phyloP scores from a whole-genome alignment of 2,113 vertebrate species.

The Centrocercus urophasianus region DNA sequence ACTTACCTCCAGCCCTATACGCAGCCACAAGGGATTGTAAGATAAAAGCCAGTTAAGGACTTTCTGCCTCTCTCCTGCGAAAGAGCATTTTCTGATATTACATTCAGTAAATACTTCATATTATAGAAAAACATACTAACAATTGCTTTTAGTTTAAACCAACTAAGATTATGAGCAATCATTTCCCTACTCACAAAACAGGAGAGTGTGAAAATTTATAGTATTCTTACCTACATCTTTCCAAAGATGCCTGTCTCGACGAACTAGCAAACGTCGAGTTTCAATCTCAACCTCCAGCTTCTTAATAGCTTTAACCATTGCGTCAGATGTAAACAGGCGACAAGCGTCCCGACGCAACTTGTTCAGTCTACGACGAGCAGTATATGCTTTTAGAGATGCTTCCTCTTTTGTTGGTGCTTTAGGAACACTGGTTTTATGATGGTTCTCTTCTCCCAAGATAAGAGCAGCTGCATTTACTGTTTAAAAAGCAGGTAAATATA shows the following conservation, averaged over 20 bases:
- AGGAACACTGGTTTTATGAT: slow-evolving; percentile 80
- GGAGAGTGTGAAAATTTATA: not conserved
- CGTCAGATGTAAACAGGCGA: slow-evolving; percentile 85
- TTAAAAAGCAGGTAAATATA: not conserved
- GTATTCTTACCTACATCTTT: slow-evolving; percentile 90
- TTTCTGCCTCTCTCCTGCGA: slow-evolving; percentile 91
- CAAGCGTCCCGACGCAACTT: slow-evolving; percentile 87
- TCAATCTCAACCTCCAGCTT: slow-evolving; percentile 92
- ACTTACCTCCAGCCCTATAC: slow-evolving; percentile 93
- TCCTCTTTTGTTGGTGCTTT: slow-evolving; percentile 95
- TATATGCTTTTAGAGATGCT: slow-evolving; percentile 90
- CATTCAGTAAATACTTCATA: not conserved
- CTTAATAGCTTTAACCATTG: slow-evolving; percentile 89
- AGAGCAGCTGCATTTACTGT: slow-evolving; percentile 88
- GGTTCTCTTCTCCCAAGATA: slow-evolving; percentile 78
- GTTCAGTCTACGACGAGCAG: slow-evolving; percentile 86
- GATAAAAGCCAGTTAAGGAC: slow-evolving; percentile 93
- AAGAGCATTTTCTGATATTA: not conserved
- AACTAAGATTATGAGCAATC: not conserved
- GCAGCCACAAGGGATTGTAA: slow-evolving; percentile 95
- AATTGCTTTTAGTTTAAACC: not conserved
- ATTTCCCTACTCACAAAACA: not conserved
- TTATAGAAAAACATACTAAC: not conserved
- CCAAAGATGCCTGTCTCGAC: slow-evolving; percentile 94
- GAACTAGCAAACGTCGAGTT: slow-evolving; percentile 84